Evolutionary conservation across 2,797 vertebrate species (phyloP), one percentile per base, ranked within the genome.

Genomic region (Synanceia verrucosa): DNA sequence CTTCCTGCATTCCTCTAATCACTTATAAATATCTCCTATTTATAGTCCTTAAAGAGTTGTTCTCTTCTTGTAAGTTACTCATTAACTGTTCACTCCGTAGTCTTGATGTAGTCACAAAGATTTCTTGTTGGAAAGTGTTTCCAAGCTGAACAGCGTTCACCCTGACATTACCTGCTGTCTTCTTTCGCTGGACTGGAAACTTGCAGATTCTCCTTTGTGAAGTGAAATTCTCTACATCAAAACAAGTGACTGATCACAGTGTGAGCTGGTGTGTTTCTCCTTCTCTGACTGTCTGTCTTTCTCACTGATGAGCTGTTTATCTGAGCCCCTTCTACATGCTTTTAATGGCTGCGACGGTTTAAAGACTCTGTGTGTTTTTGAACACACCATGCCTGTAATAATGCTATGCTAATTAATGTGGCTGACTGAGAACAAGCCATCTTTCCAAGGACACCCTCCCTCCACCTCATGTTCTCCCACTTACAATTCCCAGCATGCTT

Each of bases 381-480:
- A 86, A 81, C 82, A 47, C 76, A 37, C 84, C 76, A 67, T 31
- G 65, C 39, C 79, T 76, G 68, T 87, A 91, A 92, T 89, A 90
- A 91, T 89, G 75, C 79, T 81, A 91, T 91, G 92, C 88, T 92
- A 93, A 93, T 92, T 89, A 91, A 86, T 78, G 85, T 87, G 86
- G 87, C 79, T 69, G 79, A 85, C 88, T 81, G 88, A 89, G 84
- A 89, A 91, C 77, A 89, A 88, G 19, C 87, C 84, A 78, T 86
- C 84, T 86, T 92, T 87, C 90, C 91, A 93, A 93, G 93, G 92
- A 93, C 92, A 85, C 78, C 79, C 88, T 88, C 87, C 82, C 87
- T 85, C 82, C 55, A 58, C 79, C 84, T 85, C 88, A 78, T 83
- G 77, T 86, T 91, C 89, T 81, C 73, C 76, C 81, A 80, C 83